Evolutionary conservation across 1,140 invertebrate species (phyloP).

Genomic region (Ooceraea biroi): DNA sequence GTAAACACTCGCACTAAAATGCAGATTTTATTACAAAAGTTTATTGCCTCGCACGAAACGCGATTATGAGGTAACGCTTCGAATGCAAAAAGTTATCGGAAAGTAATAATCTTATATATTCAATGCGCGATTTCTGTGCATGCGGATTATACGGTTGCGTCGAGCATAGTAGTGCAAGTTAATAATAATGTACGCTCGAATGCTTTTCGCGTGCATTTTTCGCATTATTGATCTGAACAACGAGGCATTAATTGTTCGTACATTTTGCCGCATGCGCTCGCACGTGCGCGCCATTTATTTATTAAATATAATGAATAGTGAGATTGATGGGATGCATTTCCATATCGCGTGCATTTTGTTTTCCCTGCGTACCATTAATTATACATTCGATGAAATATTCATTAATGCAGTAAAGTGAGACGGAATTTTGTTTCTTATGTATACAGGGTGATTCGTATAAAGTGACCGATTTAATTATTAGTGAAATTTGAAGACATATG

Average conservation of each 20-base stretch:
- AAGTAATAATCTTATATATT: neutral
- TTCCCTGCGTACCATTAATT: slow-evolving; percentile 7
- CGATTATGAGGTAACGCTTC: neutral
- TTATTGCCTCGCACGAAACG: neutral
- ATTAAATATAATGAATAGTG: slow-evolving; percentile 4
- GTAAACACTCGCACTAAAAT: neutral
- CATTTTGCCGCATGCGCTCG: neutral
- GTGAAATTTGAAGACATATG: no score
- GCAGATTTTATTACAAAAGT: neutral
- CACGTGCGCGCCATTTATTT: slow-evolving; percentile 44
- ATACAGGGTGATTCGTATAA: no score
- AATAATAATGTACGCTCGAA: neutral
- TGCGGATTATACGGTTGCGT: neutral
- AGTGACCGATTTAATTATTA: no score
- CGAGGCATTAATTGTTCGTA: neutral
- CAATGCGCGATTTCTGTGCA: neutral
- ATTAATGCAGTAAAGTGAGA: slow-evolving; percentile 11
- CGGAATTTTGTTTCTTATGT: neutral
- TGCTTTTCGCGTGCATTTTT: slow-evolving; percentile 7
- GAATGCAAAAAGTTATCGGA: neutral
- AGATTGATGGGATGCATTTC: slow-evolving; percentile 6
- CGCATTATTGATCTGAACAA: slow-evolving; percentile 11
- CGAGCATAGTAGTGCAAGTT: neutral
- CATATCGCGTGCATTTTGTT: neutral
- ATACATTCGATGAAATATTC: slow-evolving; percentile 21